phyloP scores from a whole-genome alignment of 2,797 vertebrate genomes.

The Cyprinella venusta region DNA sequence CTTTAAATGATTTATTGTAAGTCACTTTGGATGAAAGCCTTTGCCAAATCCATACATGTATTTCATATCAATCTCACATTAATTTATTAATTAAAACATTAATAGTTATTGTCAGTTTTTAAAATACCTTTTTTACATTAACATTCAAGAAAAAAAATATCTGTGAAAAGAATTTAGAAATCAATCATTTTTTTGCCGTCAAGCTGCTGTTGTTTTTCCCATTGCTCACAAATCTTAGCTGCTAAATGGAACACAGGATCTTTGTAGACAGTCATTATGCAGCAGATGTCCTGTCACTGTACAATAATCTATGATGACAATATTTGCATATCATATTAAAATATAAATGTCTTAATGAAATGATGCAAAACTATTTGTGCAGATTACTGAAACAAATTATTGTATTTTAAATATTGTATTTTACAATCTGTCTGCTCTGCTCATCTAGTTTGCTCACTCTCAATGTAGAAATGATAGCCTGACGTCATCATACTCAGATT shows the following conservation, averaged over 20 bases:
- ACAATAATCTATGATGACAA: constrained; percentile 5
- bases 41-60: neutral
- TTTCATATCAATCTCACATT: neutral
- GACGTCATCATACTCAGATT: too few relatives aligned
- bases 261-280: constrained; percentile 9
- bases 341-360: constrained; percentile 22
- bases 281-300: constrained; percentile 37
- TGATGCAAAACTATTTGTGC: neutral
- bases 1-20: neutral
- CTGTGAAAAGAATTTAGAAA: neutral
- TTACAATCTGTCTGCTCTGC: neutral
- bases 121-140: neutral
- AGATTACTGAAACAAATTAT: neutral
- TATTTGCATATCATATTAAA: constrained; percentile 21
- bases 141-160: neutral
- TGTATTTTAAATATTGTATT: constrained; percentile 3
- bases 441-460: constrained; percentile 3
- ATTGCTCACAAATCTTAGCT: neutral
- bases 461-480: neutral
- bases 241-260: neutral
- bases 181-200: neutral
- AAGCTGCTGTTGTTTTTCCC: constrained; percentile 6
- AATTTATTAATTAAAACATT: neutral
- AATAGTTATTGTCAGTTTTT: neutral
- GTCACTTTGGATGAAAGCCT: neutral